Base-by-base conservation (phyloP, 2,797 vertebrate genomes). In the Eospalax fontanierii region DNA sequence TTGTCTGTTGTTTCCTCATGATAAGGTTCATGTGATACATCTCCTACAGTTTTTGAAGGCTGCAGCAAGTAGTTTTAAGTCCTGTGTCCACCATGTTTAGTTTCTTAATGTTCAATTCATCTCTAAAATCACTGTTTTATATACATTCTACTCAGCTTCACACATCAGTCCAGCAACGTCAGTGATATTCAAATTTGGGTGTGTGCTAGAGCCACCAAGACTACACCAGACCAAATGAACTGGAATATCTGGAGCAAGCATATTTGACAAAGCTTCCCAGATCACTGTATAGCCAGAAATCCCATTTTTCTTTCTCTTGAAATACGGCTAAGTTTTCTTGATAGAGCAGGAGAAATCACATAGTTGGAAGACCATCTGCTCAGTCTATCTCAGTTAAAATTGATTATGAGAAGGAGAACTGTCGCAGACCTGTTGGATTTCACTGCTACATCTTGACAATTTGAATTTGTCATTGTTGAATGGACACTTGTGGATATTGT, bases 51-150 rank as follows among this genome's bases (percentile, higher is more conserved):
- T 21, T 59, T 78, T 4, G n/a, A 93, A 90, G 40, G 24, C 30
- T 92, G 14, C 14, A 80, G 50, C 54, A 85, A 83, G 24, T 50
- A 85, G 73, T 95, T 87, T 54, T 33, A 90, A 92, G 14, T 61
- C 28, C 22, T 33, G 22, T 76, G 7, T 71, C 73, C n/a, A 75
- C 8, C 19, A 22, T 84, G 61, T 18, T 86, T 87, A 30, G 35
- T 68, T 91, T 91, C 11, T 87, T 57, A 65, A 71, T n/a, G 18
- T 74, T 70, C 28, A 81, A 33, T 5, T 68, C 57, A 40, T 66
- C 70, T n/a, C 26, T 65, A 89, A 38, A n/a, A 26, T 15, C 70
- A 26, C 66, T 81, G 3, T 76, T 90, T 59, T 22, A 87, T 63
- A 8, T 1, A 15, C 33, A 19, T 81, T 65, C 46, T 70, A 59